These are phyloP conservation scores for Symphodus melops DNA, from an alignment of 2,113 vertebrate species.

Conservation along the genomic window DNA sequence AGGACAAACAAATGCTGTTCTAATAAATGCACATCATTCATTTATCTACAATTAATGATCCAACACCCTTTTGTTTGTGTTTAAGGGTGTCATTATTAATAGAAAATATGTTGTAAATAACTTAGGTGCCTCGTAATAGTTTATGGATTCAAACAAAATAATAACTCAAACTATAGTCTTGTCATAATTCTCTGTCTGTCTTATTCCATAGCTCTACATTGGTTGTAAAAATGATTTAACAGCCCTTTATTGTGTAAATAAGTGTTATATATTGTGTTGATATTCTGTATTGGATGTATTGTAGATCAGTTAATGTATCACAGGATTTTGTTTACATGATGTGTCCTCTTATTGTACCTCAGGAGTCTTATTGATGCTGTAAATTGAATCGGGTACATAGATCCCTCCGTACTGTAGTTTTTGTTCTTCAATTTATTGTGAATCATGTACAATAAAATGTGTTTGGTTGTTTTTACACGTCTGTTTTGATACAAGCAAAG, in stretches of 20 bases:
- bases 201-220: background rate
- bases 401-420: slow-evolving; percentile 21
- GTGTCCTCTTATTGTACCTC: slow-evolving; percentile 42
- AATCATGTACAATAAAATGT: slow-evolving; percentile 59
- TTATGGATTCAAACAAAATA: slow-evolving; percentile 27
- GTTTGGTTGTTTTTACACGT: background rate
- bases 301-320: slow-evolving; percentile 17
- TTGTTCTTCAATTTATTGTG: slow-evolving; percentile 31
- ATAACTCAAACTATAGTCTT: background rate
- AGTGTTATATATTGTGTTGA: slow-evolving; percentile 11
- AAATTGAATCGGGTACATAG: background rate
- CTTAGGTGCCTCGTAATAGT: slow-evolving; percentile 30
- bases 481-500: background rate
- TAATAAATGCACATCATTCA: background rate
- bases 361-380: slow-evolving; percentile 27
- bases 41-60: background rate
- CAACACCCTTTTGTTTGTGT: background rate
- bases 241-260: slow-evolving; percentile 42
- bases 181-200: background rate
- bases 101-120: slow-evolving; percentile 28
- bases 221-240: background rate
- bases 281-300: slow-evolving; percentile 9
- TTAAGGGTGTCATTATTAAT: background rate
- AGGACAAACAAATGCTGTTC: background rate
- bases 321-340: slow-evolving; percentile 29